These are phyloP conservation scores for Athrips mouffetella DNA, from an alignment of 2,888 invertebrate genomes.

Conservation along the genomic window DNA sequence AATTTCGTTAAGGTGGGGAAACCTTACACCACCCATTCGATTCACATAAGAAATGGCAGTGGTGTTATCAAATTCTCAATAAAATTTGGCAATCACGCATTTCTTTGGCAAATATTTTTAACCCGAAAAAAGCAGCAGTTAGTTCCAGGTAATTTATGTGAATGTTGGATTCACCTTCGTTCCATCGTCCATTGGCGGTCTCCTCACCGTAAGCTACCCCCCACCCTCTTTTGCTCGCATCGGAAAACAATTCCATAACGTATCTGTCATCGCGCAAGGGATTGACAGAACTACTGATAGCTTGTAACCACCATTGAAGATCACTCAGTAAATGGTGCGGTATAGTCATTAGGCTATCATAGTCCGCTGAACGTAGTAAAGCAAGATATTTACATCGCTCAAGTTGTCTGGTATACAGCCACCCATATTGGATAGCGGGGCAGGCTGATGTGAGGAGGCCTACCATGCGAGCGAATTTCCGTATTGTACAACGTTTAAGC, in stretches of 20 bases:
- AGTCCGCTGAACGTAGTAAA: not conserved
- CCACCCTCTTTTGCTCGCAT: constrained; percentile 16
- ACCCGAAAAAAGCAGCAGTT: constrained; percentile 16
- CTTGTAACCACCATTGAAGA: constrained; percentile 16
- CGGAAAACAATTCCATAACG: constrained; percentile 13
- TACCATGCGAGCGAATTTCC: constrained; percentile 5
- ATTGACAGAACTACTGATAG: constrained; percentile 8
- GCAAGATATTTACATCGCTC: not conserved
- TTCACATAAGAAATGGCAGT: constrained; percentile 22
- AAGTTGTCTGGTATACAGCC: constrained; percentile 6
- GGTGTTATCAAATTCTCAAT: constrained; percentile 21
- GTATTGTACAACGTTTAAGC: not conserved
- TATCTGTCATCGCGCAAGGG: constrained; percentile 7
- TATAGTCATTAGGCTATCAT: constrained; percentile 3
- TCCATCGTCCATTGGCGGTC: constrained; percentile 15
- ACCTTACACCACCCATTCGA: constrained; percentile 21
- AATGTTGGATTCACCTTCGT: not conserved
- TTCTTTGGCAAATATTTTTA: constrained; percentile 16
- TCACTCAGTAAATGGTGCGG: not conserved
- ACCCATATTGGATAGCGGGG: constrained; percentile 7
- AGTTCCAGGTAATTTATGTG: constrained; percentile 21
- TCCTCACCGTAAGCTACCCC: constrained; percentile 16
- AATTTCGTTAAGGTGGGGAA: constrained; percentile 18
- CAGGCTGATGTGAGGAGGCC: constrained; percentile 8
- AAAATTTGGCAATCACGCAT: constrained; percentile 15